Conservation (phyloP, 1,140 invertebrate genomes). For the Lycorma delicatula region DNA sequence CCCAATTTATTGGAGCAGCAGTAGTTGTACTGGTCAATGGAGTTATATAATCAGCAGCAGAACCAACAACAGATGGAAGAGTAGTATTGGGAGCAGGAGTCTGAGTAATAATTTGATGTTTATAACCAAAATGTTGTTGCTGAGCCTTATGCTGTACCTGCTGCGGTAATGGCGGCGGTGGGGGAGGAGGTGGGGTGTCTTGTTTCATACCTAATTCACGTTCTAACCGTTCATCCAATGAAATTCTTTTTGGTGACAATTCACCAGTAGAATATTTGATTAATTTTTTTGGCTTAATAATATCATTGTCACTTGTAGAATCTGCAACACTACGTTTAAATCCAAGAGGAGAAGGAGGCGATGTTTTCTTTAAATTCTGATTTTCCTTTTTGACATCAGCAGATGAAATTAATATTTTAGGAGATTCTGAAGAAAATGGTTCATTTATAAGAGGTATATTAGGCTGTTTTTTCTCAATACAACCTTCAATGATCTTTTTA, state of each 20-base stretch:
- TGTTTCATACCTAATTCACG: slow-evolving; percentile 37
- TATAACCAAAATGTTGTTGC: neutral
- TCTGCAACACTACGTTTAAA: slow-evolving; percentile 34
- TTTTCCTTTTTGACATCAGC: too few species aligned
- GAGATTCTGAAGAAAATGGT: neutral
- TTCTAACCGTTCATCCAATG: slow-evolving; percentile 39
- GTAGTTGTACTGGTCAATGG: neutral
- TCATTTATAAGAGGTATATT: slow-evolving; percentile 2
- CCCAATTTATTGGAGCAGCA: slow-evolving; percentile 9
- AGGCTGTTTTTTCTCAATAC: too few species aligned
- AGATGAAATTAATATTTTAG: too few species aligned
- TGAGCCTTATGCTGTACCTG: slow-evolving; percentile 9
- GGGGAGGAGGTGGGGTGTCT: slow-evolving; percentile 20
- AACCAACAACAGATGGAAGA: neutral
- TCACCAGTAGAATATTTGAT: slow-evolving; percentile 13
- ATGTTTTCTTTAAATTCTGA: too few species aligned
- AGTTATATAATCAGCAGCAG: neutral
- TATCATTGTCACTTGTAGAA: slow-evolving; percentile 37
- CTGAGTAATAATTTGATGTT: neutral
- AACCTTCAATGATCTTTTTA: too few species aligned
- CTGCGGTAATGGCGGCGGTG: slow-evolving; percentile 8
- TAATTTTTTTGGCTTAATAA: slow-evolving; percentile 20
- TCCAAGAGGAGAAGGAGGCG: slow-evolving; percentile 14
- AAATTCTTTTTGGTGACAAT: slow-evolving; percentile 34
- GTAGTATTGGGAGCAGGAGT: neutral